These are phyloP conservation scores for Latrodectus geometricus DNA, from an alignment of 1,140 invertebrate species.

Conservation along the genomic window DNA sequence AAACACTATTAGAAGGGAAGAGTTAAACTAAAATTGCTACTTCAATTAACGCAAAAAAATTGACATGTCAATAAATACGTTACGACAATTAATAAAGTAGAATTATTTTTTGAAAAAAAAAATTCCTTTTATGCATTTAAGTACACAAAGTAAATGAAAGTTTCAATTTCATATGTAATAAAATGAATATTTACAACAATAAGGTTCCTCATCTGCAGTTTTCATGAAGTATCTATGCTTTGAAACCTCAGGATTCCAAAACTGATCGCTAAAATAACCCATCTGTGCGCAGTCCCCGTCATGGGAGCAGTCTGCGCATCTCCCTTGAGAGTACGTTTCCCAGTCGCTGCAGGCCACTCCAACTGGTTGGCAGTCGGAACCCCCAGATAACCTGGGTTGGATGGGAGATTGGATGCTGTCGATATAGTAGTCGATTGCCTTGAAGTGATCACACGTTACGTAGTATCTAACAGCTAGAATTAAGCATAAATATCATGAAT, in stretches of 20 bases:
- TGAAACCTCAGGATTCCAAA: constrained; percentile 69
- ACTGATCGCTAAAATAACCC: constrained; percentile 69
- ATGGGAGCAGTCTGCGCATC: constrained; percentile 63
- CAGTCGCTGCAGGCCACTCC: constrained; percentile 64
- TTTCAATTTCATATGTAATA: too few relatives aligned
- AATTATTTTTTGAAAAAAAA: too few relatives aligned
- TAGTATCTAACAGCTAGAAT: constrained; percentile 40
- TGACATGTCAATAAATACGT: too few relatives aligned
- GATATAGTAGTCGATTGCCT: constrained; percentile 29
- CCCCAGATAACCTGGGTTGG: neutral
- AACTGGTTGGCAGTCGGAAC: constrained; percentile 12
- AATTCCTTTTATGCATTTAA: too few relatives aligned
- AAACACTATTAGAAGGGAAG: constrained; percentile 17
- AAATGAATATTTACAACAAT: constrained; percentile 77
- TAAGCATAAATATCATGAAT: neutral
- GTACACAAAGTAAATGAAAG: too few relatives aligned
- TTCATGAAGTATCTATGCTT: constrained; percentile 78
- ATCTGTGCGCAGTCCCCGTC: constrained; percentile 55
- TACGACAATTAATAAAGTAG: too few relatives aligned
- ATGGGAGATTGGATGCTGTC: constrained; percentile 16
- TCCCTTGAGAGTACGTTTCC: constrained; percentile 62
- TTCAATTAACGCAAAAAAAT: neutral
- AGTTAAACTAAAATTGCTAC: neutral
- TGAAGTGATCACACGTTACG: constrained; percentile 46
- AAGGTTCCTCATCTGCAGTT: constrained; percentile 82